These are phyloP conservation scores for Protaetia brevitarsis DNA, from an alignment of 1,140 invertebrate genomes.

Conservation along the genomic window DNA sequence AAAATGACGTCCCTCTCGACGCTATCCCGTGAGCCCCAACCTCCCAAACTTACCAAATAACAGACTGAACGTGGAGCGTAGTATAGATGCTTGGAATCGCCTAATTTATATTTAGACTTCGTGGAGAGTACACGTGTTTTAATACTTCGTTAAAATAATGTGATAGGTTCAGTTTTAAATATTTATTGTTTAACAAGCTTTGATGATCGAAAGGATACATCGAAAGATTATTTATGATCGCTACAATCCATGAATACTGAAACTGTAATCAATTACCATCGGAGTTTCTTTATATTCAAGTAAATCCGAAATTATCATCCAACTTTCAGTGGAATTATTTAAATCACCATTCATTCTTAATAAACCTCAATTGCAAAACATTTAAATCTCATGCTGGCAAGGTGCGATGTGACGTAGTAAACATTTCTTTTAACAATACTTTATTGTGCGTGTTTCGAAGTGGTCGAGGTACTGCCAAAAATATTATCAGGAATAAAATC, in stretches of 20 bases:
- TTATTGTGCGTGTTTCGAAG: not conserved
- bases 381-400: not conserved
- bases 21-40: too few species aligned
- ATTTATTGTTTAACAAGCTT: too few species aligned
- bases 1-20: not conserved
- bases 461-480: not conserved
- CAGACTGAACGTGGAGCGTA: not conserved
- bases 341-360: too few species aligned
- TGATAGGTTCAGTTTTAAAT: too few species aligned
- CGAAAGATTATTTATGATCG: too few species aligned
- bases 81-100: not conserved
- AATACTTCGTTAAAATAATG: too few species aligned
- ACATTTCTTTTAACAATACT: not conserved
- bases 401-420: not conserved
- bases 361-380: not conserved
- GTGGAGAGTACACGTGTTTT: not conserved
- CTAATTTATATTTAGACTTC: constrained; percentile 7
- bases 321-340: too few species aligned
- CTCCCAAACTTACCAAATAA: not conserved
- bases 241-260: too few species aligned
- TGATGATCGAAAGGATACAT: too few species aligned
- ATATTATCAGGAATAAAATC: not conserved
- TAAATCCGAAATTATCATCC: too few species aligned
- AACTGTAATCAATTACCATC: too few species aligned
- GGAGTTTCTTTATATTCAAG: too few species aligned